These are phyloP conservation scores for Acromyrmex echinatior DNA, from an alignment of 1,140 invertebrate species.

Conservation along the genomic window DNA sequence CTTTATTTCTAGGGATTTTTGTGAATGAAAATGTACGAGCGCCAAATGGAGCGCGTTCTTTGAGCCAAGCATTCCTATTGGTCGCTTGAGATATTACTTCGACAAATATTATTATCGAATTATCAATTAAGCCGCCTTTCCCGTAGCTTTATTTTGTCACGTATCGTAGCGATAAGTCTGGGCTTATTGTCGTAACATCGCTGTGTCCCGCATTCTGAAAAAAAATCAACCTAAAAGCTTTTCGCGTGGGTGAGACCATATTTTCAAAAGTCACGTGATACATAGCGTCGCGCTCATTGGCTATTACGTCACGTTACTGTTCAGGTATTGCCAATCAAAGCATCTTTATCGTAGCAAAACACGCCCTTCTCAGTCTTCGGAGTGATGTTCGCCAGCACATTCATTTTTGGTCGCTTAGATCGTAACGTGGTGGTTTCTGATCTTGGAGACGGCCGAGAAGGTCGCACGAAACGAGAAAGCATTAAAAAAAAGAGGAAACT, in stretches of 20 bases:
- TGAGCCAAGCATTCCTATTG: constrained; percentile 3
- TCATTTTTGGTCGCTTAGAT: too few relatives aligned
- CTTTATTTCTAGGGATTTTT: too few relatives aligned
- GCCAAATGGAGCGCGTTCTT: neutral
- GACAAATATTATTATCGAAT: neutral
- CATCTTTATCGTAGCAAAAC: neutral
- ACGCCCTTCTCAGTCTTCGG: neutral
- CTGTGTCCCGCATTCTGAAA: neutral
- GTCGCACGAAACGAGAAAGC: too few relatives aligned
- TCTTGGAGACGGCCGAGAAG: too few relatives aligned
- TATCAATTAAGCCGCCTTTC: neutral
- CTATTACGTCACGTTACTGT: neutral
- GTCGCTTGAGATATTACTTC: constrained; percentile 34
- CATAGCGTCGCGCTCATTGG: neutral
- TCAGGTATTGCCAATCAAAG: neutral
- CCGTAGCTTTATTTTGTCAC: neutral
- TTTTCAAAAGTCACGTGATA: neutral
- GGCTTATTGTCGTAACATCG: neutral
- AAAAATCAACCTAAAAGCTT: neutral
- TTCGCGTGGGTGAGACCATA: neutral
- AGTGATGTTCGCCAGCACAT: too few relatives aligned
- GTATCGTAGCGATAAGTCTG: too few relatives aligned
- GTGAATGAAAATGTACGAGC: too few relatives aligned
- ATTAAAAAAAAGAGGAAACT: too few relatives aligned
- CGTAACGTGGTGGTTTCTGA: too few relatives aligned